Evolutionary conservation across 2,888 invertebrate species (phyloP).

Genomic region (Athripsodes cinereus): DNA sequence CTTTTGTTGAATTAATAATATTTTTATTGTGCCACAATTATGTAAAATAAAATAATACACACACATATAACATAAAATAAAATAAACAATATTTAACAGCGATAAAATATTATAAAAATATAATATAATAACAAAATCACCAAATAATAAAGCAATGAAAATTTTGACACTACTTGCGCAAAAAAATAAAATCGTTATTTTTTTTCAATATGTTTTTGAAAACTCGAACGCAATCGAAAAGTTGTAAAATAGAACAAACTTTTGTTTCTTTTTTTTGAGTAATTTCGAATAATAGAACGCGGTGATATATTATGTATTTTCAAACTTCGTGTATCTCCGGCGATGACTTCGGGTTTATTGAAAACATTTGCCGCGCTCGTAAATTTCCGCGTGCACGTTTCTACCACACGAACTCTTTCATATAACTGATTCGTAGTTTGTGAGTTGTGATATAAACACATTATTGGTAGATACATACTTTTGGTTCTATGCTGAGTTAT

Average conservation of each 20-base stretch:
- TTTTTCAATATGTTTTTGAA: too few species aligned
- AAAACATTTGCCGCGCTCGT: background rate
- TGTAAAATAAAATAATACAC: background rate
- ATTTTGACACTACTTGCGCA: too few species aligned
- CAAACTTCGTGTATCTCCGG: constrained; percentile 14
- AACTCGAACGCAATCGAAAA: background rate
- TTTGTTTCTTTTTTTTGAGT: background rate
- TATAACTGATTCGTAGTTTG: constrained; percentile 38
- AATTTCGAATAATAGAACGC: background rate
- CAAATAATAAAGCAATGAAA: too few species aligned
- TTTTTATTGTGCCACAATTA: background rate
- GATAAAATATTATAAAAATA: background rate
- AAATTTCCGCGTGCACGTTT: constrained; percentile 35
- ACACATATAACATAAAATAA: background rate
- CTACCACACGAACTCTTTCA: constrained; percentile 52
- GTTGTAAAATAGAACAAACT: background rate
- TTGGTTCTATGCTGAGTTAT: background rate
- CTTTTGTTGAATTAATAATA: background rate
- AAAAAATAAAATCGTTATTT: too few species aligned
- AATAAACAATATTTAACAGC: background rate
- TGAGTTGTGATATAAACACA: constrained; percentile 36
- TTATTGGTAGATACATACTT: constrained; percentile 5
- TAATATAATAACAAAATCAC: too few species aligned
- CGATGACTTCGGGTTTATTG: constrained; percentile 4
- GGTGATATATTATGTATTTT: background rate